These are phyloP conservation scores for Myotis daubentonii DNA, from an alignment of 2,797 vertebrate genomes.

Conservation along the genomic window DNA sequence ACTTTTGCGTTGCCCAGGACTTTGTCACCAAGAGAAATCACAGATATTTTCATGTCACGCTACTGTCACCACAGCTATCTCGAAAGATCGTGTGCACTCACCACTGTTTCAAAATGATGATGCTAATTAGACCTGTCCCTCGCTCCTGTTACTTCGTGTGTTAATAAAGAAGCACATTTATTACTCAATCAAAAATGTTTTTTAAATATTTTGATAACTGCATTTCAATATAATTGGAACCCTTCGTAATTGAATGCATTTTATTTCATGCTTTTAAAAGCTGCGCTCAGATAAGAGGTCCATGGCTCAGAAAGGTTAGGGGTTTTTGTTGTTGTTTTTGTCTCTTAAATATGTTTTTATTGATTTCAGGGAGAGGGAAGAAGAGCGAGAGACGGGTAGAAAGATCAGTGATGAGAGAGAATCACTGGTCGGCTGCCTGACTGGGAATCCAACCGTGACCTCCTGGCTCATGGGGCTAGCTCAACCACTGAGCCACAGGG, in stretches of 20 bases:
- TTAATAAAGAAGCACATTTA: slow-evolving; percentile 34
- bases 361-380: too few relatives aligned
- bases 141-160: neutral
- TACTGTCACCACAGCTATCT: neutral
- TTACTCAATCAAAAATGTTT: slow-evolving; percentile 11
- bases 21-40: slow-evolving; percentile 33
- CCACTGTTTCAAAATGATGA: neutral
- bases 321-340: too few relatives aligned
- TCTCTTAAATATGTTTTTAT: too few relatives aligned
- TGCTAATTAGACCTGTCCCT: slow-evolving; percentile 19
- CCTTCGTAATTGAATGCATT: neutral
- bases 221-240: slow-evolving; percentile 26
- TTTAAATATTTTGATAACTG: slow-evolving; percentile 42
- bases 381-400: too few relatives aligned
- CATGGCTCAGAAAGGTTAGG: neutral
- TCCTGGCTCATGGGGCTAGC: too few relatives aligned
- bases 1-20: neutral
- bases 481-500: too few relatives aligned
- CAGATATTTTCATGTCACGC: slow-evolving; percentile 20
- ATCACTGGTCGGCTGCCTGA: too few relatives aligned
- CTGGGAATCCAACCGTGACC: too few relatives aligned
- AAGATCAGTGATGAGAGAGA: too few relatives aligned
- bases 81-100: neutral
- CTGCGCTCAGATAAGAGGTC: neutral
- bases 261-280: neutral